These are phyloP conservation scores for Probosciger aterrimus DNA, from an alignment of 2,113 vertebrate genomes.

Conservation along the genomic window DNA sequence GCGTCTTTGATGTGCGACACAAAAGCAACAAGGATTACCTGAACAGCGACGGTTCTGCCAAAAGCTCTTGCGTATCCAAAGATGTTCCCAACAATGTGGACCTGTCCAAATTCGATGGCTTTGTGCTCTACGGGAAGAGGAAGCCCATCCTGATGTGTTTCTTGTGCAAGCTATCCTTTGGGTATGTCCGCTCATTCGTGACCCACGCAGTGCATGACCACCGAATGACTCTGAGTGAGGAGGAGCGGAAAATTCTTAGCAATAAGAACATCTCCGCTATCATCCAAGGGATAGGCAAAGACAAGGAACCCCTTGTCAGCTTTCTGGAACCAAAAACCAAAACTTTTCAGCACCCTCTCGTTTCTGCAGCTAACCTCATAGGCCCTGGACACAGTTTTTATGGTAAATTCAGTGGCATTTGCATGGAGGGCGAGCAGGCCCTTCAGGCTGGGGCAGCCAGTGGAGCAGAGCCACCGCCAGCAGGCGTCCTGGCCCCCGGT, in stretches of 20 bases:
- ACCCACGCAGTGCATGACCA: slow-evolving; percentile 98
- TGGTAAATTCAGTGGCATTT: slow-evolving; percentile 97
- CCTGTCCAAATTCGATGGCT: slow-evolving; percentile 98
- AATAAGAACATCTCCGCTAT: slow-evolving; percentile 98
- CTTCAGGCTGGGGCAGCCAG: slow-evolving; percentile 62
- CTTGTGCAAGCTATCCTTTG: slow-evolving; percentile 99
- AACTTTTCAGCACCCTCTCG: slow-evolving; percentile 87
- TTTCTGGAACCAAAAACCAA: slow-evolving; percentile 99
- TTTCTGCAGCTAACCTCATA: slow-evolving; percentile 89
- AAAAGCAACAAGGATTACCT: slow-evolving; percentile 99
- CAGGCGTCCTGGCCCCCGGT: slow-evolving; percentile 72
- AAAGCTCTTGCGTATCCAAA: slow-evolving; percentile 99
- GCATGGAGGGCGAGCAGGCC: slow-evolving; percentile 87
- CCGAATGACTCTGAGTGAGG: slow-evolving; percentile 96
- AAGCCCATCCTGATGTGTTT: slow-evolving; percentile 99
- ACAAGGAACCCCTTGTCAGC: slow-evolving; percentile 99
- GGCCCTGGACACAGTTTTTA: slow-evolving; percentile 98
- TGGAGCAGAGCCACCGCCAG: slow-evolving; percentile 66
- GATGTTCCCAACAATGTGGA: slow-evolving; percentile 99
- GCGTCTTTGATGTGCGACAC: slow-evolving; percentile 99
- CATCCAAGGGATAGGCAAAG: slow-evolving; percentile 99
- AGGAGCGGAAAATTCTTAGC: slow-evolving; percentile 94
- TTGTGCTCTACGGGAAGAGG: slow-evolving; percentile 97
- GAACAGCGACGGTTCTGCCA: slow-evolving; percentile 99
- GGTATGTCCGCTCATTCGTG: slow-evolving; percentile 95